Evolutionary conservation across 2,797 vertebrate genomes (phyloP).

Genomic region (Esox masquinongy): DNA sequence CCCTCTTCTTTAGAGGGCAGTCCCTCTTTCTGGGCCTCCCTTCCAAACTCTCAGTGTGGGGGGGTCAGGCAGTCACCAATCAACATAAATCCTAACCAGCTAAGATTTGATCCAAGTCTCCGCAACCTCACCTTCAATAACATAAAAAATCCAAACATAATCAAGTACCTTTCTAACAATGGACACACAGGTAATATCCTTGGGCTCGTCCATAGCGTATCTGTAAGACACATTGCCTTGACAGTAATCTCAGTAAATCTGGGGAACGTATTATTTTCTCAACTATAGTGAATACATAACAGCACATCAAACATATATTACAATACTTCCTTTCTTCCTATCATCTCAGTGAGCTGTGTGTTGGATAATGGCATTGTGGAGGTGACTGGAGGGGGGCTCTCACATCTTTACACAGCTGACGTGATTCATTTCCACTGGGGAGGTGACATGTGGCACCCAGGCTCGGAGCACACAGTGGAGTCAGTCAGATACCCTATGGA

Average conservation of each 20-base stretch:
- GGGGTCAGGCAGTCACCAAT: constrained; percentile 24
- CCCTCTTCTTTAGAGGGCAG: constrained; percentile 8
- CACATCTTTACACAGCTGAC: constrained; percentile 15
- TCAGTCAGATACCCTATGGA: constrained; percentile 42
- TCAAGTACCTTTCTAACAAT: constrained; percentile 19
- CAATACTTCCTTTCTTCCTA: too few species aligned
- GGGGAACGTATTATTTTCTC: background rate
- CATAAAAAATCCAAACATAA: constrained; percentile 17
- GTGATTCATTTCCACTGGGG: constrained; percentile 50
- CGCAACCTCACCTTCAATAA: constrained; percentile 13
- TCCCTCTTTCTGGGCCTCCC: constrained; percentile 11
- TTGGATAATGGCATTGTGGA: constrained; percentile 22
- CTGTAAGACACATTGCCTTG: background rate
- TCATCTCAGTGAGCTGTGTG: constrained; percentile 29
- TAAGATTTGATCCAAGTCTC: constrained; percentile 8
- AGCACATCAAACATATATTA: background rate
- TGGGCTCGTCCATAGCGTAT: background rate
- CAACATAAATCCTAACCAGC: constrained; percentile 11
- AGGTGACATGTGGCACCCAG: constrained; percentile 24
- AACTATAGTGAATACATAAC: background rate
- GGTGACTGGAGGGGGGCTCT: constrained; percentile 30
- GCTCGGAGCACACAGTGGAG: constrained; percentile 7
- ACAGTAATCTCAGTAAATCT: background rate
- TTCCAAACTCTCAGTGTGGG: constrained; percentile 19
- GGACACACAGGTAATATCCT: constrained; percentile 24